Evolutionary conservation across 1,140 invertebrate species (phyloP).

Genomic region (Cotesia typhae): DNA sequence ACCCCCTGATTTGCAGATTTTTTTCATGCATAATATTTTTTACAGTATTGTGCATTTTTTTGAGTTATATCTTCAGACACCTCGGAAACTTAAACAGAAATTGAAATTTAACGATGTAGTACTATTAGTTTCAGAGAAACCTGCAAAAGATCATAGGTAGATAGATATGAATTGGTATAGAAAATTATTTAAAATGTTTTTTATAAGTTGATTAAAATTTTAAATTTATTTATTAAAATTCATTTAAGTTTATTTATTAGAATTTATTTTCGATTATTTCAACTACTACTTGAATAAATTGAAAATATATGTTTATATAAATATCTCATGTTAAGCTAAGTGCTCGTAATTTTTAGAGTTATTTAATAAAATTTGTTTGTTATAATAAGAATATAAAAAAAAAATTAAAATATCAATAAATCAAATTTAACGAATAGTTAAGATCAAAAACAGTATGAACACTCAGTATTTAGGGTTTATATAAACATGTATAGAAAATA

Average conservation of each 20-base stretch:
- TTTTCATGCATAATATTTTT: not conserved
- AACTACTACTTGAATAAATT: not conserved
- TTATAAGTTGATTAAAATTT: not conserved
- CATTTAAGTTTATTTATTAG: not conserved
- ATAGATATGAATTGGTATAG: not conserved
- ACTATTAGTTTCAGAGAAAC: not conserved
- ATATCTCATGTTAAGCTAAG: too few species aligned
- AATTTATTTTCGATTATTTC: not conserved
- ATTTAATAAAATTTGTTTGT: too few species aligned
- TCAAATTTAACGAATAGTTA: too few species aligned
- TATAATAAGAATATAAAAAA: too few species aligned
- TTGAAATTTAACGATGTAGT: not conserved
- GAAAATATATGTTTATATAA: too few species aligned
- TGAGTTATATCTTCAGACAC: not conserved
- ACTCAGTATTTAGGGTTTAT: too few species aligned
- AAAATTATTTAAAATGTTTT: constrained; percentile 2
- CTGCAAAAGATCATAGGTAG: not conserved
- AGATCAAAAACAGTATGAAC: too few species aligned
- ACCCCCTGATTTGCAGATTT: constrained; percentile 10
- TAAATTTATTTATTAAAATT: not conserved
- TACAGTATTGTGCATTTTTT: constrained; percentile 13
- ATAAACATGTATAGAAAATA: too few species aligned
- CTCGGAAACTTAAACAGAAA: constrained; percentile 7
- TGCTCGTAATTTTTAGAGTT: too few species aligned
- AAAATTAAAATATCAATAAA: too few species aligned